Evolutionary conservation across 1,140 invertebrate genomes (phyloP), one percentile per base, ranked within the genome.

Genomic region (Ceratina australensis): DNA sequence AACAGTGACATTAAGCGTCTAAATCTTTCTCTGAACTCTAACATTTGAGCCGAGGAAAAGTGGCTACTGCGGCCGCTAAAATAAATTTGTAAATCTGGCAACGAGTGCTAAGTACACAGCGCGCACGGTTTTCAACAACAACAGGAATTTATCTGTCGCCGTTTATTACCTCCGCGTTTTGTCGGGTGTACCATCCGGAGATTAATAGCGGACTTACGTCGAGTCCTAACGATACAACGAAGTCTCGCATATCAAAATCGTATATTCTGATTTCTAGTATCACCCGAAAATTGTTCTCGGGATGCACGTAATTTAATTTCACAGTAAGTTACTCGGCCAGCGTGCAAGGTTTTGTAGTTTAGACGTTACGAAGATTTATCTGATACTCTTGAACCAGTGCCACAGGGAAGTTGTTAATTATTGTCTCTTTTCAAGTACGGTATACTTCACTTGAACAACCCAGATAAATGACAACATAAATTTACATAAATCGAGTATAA

Each of bases 171-270:
- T 47, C 3, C 1, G 16, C 28, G 13, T 65, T 42, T 16, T 18
- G 15, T 24, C 22, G 16, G 18, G n/a, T 42, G 24, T 20, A 54
- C 8, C 0, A 16, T 20, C 8, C 0, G 47, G 20, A 59, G 72
- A 75, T 75, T 67, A 75, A 74, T 47, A 67, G 50, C 3, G 3
- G 15, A 0, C 16, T 75, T 75, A 75, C 59, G 33, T 12, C 16
- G 5, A 47, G 15, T 15, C 16, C 54, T 28, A 10, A 42, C 5
- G 33, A 42, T 42, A 42, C 7, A 42, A 42, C 33, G 33, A 42
- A 42, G 33, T 42, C 10, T 42, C 33, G 10, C 7, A 42, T 42
- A 42, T 42, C 33, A 42, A 10, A 42, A 2, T 42, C 33, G 33
- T 42, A 10, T 42, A 42, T 42, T 10, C 10, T 10, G 5, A 42